Evolutionary conservation across 1,140 invertebrate species (phyloP).

Genomic region (Saccostrea echinata): DNA sequence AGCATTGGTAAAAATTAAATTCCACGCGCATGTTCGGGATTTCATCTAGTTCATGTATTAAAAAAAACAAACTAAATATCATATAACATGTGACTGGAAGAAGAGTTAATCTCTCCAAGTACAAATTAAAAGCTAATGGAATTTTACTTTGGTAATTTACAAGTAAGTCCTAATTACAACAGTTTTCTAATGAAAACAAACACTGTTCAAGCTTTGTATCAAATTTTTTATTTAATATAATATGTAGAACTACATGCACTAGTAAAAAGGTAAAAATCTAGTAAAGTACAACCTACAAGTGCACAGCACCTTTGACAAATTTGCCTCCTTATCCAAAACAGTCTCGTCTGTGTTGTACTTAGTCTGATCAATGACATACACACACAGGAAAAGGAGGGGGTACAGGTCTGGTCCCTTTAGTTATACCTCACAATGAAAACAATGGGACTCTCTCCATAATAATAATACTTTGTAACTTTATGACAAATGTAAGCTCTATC

Average conservation of each 20-base stretch:
- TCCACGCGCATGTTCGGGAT: too few species aligned
- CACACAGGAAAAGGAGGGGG: not conserved
- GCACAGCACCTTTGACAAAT: constrained; percentile 25
- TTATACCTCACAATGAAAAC: not conserved
- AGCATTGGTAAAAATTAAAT: too few species aligned
- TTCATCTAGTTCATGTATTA: too few species aligned
- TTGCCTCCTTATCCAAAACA: not conserved
- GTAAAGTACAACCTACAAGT: constrained; percentile 24
- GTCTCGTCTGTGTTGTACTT: not conserved
- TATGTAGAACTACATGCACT: constrained; percentile 34
- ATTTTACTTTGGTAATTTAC: too few species aligned
- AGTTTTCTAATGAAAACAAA: not conserved
- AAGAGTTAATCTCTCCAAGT: too few species aligned
- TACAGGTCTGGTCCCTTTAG: not conserved
- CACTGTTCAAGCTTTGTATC: not conserved
- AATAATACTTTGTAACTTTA: not conserved
- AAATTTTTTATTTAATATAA: not conserved
- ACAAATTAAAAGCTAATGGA: too few species aligned
- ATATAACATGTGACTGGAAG: too few species aligned
- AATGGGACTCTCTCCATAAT: constrained; percentile 29
- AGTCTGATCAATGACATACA: not conserved
- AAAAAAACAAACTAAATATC: too few species aligned
- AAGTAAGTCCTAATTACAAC: too few species aligned
- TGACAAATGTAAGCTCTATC: constrained; percentile 28
- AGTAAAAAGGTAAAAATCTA: constrained; percentile 38